A percentile compares a stretch with the other conserved stretches of the same genome.
Conservation (phyloP, 2,113 vertebrate species). For the Chlorodrepanis virens region DNA sequence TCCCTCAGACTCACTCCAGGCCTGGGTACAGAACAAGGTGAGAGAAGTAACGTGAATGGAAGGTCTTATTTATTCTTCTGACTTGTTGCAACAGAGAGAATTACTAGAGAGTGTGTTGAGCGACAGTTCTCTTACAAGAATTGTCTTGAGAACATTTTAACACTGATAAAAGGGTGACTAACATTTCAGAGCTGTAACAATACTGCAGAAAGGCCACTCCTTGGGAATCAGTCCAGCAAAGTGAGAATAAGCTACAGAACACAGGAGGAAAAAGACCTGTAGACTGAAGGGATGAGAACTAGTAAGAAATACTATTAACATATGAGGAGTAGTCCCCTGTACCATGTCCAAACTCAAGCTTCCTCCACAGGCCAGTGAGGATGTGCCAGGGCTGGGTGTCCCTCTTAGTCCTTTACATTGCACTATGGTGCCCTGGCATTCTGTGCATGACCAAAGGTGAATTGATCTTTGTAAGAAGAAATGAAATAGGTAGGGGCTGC, state of each 20-base stretch:
- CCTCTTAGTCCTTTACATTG: background rate
- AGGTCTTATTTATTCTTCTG: slow-evolving; percentile 11
- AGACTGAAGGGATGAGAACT: background rate
- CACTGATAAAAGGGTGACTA: background rate
- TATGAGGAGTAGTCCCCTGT: background rate
- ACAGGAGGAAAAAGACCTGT: background rate
- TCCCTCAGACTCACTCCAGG: background rate
- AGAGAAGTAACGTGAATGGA: background rate
- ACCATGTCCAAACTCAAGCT: background rate
- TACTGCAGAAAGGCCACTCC: background rate
- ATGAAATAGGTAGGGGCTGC: background rate
- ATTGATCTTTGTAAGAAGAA: background rate
- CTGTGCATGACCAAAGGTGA: background rate
- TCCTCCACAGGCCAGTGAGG: background rate
- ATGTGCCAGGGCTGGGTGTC: background rate
- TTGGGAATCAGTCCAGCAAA: background rate
- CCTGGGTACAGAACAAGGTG: background rate
- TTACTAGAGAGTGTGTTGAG: slow-evolving; percentile 26
- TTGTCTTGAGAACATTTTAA: background rate
- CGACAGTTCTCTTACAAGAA: background rate
- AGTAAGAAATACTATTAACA: background rate
- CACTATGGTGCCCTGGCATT: background rate
- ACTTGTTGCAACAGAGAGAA: slow-evolving; percentile 1
- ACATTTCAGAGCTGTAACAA: background rate
- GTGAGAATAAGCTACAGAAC: background rate